Percentiles rank a stretch among this genome's conserved stretches.
Conservation (phyloP, 2,113 vertebrate species). For the Todiramphus chloris region DNA sequence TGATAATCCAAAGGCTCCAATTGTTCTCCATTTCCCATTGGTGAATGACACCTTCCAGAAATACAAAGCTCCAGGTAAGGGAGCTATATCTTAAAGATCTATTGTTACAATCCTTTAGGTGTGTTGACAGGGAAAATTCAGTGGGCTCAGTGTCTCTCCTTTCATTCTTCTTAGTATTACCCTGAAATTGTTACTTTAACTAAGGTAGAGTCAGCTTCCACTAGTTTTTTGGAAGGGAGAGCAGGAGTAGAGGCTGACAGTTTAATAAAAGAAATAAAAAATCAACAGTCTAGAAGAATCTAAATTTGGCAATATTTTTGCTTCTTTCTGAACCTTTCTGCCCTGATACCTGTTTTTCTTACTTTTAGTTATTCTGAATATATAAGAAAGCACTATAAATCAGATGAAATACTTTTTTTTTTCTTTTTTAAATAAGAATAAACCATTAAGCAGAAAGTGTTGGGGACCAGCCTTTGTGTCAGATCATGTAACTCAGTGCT, state of each 20-base stretch:
- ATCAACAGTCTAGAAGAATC: background rate
- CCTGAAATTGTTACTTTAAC: background rate
- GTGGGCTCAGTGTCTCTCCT: background rate
- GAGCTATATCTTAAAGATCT: background rate
- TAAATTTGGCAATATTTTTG: background rate
- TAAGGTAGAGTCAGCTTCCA: background rate
- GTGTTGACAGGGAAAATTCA: background rate
- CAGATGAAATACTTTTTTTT: background rate
- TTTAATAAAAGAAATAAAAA: background rate
- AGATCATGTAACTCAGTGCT: background rate
- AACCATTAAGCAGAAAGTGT: background rate
- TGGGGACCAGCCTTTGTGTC: background rate
- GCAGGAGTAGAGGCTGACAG: background rate
- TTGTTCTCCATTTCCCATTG: constrained; percentile 80
- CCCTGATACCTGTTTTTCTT: background rate
- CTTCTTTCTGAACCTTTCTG: background rate
- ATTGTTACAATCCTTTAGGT: background rate
- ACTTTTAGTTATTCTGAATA: background rate
- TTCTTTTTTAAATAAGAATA: background rate
- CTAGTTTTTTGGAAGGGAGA: background rate
- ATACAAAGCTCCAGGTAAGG: constrained; percentile 74
- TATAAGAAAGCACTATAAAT: background rate
- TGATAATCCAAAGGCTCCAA: constrained; percentile 65
- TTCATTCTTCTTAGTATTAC: background rate
- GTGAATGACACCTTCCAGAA: constrained; percentile 78